Base-by-base conservation (phyloP, 2,888 invertebrate genomes). In the Drosophila lutescens region DNA sequence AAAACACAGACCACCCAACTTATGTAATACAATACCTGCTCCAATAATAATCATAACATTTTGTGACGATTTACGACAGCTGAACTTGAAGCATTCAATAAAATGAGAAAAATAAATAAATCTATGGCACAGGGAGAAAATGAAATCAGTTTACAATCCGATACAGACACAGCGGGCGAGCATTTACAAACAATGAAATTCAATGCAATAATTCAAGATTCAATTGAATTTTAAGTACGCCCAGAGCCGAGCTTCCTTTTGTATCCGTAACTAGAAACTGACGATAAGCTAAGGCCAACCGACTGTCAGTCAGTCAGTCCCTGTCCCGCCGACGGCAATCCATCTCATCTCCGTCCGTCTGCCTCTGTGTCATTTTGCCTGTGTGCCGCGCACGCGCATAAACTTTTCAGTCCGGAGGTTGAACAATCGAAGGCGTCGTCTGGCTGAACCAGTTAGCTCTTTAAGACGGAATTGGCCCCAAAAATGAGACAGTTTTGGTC, bases 141-240 rank as follows among this genome's bases (percentile, higher is more conserved):
- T 75, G 85, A 85, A 85, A 88, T 84, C 85, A 85, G 88, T 88
- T 79, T 86, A 85, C 81, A 79, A 77, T 76, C 77, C 80, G 61
- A 53, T 77, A 79, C 77, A 80, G 69, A 74, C 79, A 71, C 70
- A 69, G 46, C 65, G 74, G 71, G 74, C 65, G 74, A 77, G 79
- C 83, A 90, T 90, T 89, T 89, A 90, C 89, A 89, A 89, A 90
- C 89, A 90, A 90, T 89, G 89, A 89, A 88, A 90, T 81, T 77
- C 89, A 89, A 89, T 90, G 80, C 91, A 90, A 90, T 89, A 84
- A 89, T 83, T 90, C 90, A 88, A 90, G 78, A 90, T 91, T 90
- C 89, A 90, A 90, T 90, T 91, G 90, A 91, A 90, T 90, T 89
- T 90, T 90, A 90, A 90, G 86, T 89, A 84, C 76, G 79, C 78